Percentiles rank a stretch among this genome's conserved stretches.
phyloP scores from a whole-genome alignment of 2,888 invertebrate species.

The Caenorhabditis sp. region DNA sequence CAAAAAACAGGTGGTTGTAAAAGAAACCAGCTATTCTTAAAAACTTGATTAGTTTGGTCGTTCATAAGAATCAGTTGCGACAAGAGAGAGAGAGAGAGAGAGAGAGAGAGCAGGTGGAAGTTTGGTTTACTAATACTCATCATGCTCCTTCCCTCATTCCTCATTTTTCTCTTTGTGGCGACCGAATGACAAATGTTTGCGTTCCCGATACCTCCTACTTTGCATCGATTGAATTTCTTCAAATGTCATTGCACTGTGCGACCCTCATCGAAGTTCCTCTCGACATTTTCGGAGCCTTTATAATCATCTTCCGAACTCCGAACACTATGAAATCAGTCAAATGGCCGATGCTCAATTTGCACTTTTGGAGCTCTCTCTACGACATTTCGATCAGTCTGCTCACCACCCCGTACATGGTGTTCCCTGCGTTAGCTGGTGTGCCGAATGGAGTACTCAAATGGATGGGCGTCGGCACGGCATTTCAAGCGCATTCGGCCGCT shows the following conservation, averaged over 20 bases:
- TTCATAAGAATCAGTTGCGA: too few species aligned
- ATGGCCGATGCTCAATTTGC: slow-evolving; percentile 21
- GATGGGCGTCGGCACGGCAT: too few species aligned
- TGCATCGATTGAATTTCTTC: slow-evolving; percentile 10
- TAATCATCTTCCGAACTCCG: slow-evolving; percentile 19
- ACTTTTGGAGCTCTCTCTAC: slow-evolving; percentile 19
- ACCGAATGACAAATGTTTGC: too few species aligned
- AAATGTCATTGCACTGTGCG: slow-evolving; percentile 1
- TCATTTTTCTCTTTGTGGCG: too few species aligned
- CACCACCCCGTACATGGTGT: slow-evolving; percentile 11
- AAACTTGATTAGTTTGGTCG: too few species aligned
- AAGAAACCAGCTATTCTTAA: too few species aligned
- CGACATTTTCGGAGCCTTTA: slow-evolving; percentile 17
- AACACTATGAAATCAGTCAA: slow-evolving; percentile 26
- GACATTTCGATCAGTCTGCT: slow-evolving; percentile 22
- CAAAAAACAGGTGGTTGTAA: too few species aligned
- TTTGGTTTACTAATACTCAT: too few species aligned
- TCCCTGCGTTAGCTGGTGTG: slow-evolving; percentile 13
- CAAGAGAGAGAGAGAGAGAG: too few species aligned
- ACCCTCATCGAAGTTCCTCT: slow-evolving; percentile 17
- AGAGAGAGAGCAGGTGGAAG: too few species aligned
- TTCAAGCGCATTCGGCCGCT: background rate
- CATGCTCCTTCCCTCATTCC: too few species aligned
- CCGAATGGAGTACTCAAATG: slow-evolving; percentile 20
- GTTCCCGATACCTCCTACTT: slow-evolving; percentile 4